Evolutionary conservation across 2,797 vertebrate species (phyloP).

Genomic region (Fringilla coelebs): DNA sequence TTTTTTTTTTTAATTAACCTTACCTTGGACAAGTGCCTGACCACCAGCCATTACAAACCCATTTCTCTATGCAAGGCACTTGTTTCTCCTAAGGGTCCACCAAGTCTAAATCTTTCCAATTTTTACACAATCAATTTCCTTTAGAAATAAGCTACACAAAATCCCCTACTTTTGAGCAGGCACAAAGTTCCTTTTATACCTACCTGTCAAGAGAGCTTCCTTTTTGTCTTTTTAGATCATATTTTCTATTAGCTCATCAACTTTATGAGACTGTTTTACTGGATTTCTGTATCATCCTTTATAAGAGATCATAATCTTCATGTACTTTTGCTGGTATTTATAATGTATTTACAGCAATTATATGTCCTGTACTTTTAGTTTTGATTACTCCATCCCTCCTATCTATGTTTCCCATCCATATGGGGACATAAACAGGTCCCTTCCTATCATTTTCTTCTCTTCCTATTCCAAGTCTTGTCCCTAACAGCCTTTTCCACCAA

Average conservation of each 20-base stretch:
- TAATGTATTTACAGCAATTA: neutral
- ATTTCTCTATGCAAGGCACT: neutral
- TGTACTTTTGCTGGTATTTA: neutral
- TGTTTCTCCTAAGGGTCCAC: neutral
- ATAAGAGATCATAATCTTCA: neutral
- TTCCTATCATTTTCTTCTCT: neutral
- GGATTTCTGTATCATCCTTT: neutral
- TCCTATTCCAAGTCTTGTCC: neutral
- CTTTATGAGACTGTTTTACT: neutral
- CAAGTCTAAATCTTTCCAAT: neutral
- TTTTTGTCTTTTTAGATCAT: neutral
- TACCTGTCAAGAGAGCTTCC: neutral
- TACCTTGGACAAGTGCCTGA: conserved; percentile 32
- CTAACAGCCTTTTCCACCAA: neutral
- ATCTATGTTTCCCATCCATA: neutral
- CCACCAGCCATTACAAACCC: neutral
- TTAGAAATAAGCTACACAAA: neutral
- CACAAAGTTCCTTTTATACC: neutral
- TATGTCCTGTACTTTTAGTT: neutral
- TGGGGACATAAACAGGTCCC: neutral
- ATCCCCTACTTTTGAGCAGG: neutral
- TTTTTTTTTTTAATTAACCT: conserved; percentile 5
- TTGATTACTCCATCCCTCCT: neutral
- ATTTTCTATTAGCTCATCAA: neutral
- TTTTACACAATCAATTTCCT: neutral